A percentile compares a stretch with the other conserved stretches of the same genome.
These are phyloP conservation scores for Alcedo quadribrachys DNA, from an alignment of 2,797 vertebrate genomes.

Conservation along the genomic window DNA sequence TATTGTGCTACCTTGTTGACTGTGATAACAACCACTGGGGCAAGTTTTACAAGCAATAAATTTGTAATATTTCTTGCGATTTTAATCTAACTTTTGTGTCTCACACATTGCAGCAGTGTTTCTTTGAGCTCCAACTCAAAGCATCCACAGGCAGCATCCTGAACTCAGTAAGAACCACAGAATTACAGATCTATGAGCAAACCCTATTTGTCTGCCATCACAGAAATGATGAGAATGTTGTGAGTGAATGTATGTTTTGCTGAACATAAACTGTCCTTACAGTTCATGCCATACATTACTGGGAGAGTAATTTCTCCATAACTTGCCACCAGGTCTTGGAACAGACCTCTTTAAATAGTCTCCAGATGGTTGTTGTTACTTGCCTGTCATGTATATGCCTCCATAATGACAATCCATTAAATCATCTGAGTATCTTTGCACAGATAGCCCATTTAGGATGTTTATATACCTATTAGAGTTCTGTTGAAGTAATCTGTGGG, in stretches of 20 bases:
- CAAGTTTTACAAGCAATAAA: background rate
- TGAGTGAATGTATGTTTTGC: background rate
- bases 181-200: background rate
- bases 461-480: background rate
- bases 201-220: background rate
- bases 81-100: background rate
- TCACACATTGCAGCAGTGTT: background rate
- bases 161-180: background rate
- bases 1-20: background rate
- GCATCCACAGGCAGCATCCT: background rate
- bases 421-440: background rate
- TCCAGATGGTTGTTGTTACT: slow-evolving; percentile 18
- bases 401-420: slow-evolving; percentile 2
- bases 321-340: background rate
- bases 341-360: background rate
- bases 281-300: background rate
- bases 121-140: background rate
- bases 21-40: background rate
- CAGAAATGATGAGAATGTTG: background rate
- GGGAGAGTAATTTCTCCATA: background rate
- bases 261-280: background rate
- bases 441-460: background rate
- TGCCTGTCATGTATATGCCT: background rate
- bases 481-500: background rate
- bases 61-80: background rate